Conservation (phyloP, 2,113 vertebrate genomes). For the Tringa solitaria region DNA sequence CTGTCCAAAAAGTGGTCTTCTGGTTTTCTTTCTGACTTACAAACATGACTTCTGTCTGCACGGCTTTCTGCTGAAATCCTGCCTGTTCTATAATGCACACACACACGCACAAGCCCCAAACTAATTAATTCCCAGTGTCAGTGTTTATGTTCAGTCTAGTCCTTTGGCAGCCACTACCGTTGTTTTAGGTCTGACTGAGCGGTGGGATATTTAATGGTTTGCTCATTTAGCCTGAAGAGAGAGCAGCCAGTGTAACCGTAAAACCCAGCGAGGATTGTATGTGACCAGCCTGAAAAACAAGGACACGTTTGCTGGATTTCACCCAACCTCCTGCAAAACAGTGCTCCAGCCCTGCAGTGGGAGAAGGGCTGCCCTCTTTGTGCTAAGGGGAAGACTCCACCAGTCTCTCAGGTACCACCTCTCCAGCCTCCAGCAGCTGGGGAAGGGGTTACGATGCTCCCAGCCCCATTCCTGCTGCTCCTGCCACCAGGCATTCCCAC, state of each 20-base stretch:
- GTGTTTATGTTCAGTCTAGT: conserved; percentile 16
- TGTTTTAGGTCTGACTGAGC: conserved; percentile 44
- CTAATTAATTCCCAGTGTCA: conserved; percentile 24
- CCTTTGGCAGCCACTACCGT: conserved; percentile 9
- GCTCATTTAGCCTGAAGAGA: conserved; percentile 38
- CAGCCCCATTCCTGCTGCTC: background rate
- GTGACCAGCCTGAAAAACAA: conserved; percentile 26
- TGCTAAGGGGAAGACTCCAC: accelerated
- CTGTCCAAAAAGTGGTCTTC: background rate
- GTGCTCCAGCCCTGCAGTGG: background rate
- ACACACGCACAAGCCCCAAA: background rate
- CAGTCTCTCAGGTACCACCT: accelerated
- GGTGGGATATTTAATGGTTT: conserved; percentile 43
- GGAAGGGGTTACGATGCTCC: background rate
- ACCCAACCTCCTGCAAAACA: background rate
- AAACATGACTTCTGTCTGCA: background rate
- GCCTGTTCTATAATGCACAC: background rate
- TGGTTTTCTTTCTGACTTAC: background rate
- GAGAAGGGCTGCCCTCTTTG: background rate
- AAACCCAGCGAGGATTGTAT: conserved; percentile 10
- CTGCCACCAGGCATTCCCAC: background rate
- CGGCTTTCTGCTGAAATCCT: background rate
- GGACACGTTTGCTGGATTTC: background rate
- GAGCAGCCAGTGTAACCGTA: conserved; percentile 23
- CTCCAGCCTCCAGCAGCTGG: background rate